Base-by-base conservation (phyloP, 2,797 vertebrate genomes). In the Smutsia temminckii region DNA sequence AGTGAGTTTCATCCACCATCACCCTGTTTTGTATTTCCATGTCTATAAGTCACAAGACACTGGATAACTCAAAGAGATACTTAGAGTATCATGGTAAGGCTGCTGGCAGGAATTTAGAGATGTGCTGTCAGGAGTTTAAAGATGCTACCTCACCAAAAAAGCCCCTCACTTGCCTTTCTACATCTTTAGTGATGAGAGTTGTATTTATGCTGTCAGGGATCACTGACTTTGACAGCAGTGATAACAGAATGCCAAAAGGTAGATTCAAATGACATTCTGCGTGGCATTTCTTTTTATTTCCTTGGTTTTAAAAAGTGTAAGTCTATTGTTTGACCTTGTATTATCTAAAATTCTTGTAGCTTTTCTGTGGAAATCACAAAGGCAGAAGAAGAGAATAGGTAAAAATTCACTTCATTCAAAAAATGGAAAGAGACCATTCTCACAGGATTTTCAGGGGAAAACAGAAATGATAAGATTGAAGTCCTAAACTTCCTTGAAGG, bases 181-280 rank as follows among this genome's bases (percentile, higher is more conserved):
- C 18, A n/a, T 88, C 91, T 92, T 93, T 37, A 46, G 12, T 78
- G 46, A 78, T 93, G 66, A 81, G 53, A 61, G 9, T 27, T 78
- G 68, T 83, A 32, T 83, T 85, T 87, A 53, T 86, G 37, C 55
- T 90, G 29, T 37, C 57, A 69, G 32, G 68, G 34, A 90, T 94
- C 74, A 21, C 1, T 72, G 17, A 42, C 49, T 55, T 91, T 32
- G 72, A 87, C 63, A 95, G 85, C 85, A 63, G 69, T 83, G 90
- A 92, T 81, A 92, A 85, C 29, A 92, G 91, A 94, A 88, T 85
- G 63, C 74, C 69, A 61, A 78, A 94, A 94, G 66, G 72, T 69
- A 83, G 85, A 92, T 40, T 91, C 53, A 8, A 32, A 61, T 68
- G 77, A n/a, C 63, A 55, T 89, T 53, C 85, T 87, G n/a, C 29